Conservation (phyloP, 2,113 vertebrate species). For the Sarotherodon lohbergeri region DNA sequence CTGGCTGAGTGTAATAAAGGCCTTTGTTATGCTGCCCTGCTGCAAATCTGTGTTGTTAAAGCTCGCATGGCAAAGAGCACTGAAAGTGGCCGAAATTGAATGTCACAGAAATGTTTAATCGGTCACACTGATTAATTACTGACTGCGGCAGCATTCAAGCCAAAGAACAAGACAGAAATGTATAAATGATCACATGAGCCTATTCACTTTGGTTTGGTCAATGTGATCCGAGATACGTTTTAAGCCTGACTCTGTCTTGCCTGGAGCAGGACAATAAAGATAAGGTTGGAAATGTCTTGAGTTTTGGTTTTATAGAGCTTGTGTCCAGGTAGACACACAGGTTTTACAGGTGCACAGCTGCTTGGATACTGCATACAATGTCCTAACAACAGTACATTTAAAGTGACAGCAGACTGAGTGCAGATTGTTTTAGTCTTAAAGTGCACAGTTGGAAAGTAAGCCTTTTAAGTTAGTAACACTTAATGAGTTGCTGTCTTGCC, state of each 20-base stretch:
- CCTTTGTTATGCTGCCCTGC: conserved; percentile 63
- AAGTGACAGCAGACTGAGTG: conserved; percentile 20
- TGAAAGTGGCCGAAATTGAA: not conserved
- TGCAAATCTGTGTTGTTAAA: conserved; percentile 22
- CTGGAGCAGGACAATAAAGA: not conserved
- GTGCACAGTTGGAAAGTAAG: not conserved
- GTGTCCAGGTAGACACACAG: not conserved
- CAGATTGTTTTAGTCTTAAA: not conserved
- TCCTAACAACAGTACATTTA: conserved; percentile 20
- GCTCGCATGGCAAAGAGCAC: not conserved
- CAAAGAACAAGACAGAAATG: not conserved
- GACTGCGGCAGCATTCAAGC: not conserved
- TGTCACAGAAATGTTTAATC: not conserved
- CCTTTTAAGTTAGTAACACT: not conserved
- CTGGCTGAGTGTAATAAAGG: conserved; percentile 63
- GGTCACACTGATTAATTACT: not conserved
- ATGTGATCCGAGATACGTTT: not conserved
- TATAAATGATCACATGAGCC: not conserved
- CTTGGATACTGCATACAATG: conserved; percentile 32
- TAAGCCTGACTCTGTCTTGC: not conserved
- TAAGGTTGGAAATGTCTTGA: not conserved
- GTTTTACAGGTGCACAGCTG: conserved; percentile 36
- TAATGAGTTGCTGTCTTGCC: not conserved
- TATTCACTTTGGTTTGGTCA: not conserved
- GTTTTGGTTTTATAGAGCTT: not conserved